Evolutionary conservation across 1,140 invertebrate genomes (phyloP).

Genomic region (Trachymyrmex cornetzi): DNA sequence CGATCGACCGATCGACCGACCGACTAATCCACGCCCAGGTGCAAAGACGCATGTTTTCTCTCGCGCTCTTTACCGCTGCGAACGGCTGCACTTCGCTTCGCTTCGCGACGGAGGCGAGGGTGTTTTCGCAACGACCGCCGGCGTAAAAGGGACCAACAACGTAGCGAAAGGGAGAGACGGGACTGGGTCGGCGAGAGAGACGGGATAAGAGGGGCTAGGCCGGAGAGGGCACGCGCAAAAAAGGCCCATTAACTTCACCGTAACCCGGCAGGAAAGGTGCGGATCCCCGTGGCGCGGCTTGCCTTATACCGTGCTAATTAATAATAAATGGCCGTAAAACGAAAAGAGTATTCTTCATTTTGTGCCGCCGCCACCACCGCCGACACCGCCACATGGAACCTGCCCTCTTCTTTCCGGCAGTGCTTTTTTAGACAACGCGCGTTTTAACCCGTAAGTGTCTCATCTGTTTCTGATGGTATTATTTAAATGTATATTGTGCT

Average conservation of each 20-base stretch:
- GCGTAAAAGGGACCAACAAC: constrained; percentile 34
- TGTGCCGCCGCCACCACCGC: background rate
- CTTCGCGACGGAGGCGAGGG: constrained; percentile 41
- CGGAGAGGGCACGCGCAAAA: constrained; percentile 46
- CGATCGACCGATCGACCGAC: constrained; percentile 5
- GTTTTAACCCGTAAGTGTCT: background rate
- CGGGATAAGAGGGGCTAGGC: background rate
- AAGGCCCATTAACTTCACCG: constrained; percentile 63
- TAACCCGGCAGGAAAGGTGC: constrained; percentile 48
- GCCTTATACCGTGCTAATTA: constrained; percentile 64
- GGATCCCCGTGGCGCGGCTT: constrained; percentile 40
- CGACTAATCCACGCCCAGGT: constrained; percentile 72
- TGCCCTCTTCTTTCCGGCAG: background rate
- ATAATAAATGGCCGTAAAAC: constrained; percentile 69
- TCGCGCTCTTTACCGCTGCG: background rate
- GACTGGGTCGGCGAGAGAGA: background rate
- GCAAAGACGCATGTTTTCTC: constrained; percentile 60
- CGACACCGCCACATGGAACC: background rate
- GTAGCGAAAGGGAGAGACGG: constrained; percentile 23
- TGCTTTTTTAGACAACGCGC: background rate
- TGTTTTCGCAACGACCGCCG: constrained; percentile 67
- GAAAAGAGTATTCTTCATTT: constrained; percentile 58
- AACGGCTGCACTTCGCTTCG: constrained; percentile 12
- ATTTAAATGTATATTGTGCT: background rate
- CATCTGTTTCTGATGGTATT: background rate